These are phyloP conservation scores for Chauna torquata DNA, from an alignment of 2,113 vertebrate species.

Conservation along the genomic window DNA sequence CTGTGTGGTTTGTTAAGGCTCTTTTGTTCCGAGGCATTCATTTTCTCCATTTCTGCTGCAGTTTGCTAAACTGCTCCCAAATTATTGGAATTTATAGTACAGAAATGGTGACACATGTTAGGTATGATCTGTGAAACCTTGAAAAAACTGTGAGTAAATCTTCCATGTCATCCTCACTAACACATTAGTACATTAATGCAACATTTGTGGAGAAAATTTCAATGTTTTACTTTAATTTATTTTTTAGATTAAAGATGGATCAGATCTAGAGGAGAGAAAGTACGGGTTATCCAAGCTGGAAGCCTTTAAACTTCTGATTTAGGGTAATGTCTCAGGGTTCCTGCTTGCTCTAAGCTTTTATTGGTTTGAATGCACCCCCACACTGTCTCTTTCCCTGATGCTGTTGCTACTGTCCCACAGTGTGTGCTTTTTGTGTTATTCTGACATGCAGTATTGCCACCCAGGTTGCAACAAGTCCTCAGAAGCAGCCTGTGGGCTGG, in stretches of 20 bases:
- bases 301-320: fast-evolving
- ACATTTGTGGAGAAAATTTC: background rate
- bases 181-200: background rate
- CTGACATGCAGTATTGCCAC: background rate
- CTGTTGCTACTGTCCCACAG: fast-evolving
- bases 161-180: background rate
- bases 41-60: background rate
- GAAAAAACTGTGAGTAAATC: background rate
- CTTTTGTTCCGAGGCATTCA: background rate
- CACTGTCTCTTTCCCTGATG: too few relatives aligned
- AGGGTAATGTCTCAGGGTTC: too few relatives aligned
- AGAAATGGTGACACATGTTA: background rate
- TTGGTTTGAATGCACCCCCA: fast-evolving
- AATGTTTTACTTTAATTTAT: background rate
- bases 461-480: background rate
- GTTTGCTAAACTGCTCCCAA: background rate
- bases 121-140: background rate
- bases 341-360: background rate
- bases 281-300: fast-evolving
- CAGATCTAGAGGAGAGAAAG: background rate
- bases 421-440: fast-evolving
- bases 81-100: background rate
- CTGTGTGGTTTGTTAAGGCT: background rate
- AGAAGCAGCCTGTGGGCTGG: too few relatives aligned
- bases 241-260: background rate